These are phyloP conservation scores for Odontocerum albicorne DNA, from an alignment of 2,888 invertebrate species.

Conservation along the genomic window DNA sequence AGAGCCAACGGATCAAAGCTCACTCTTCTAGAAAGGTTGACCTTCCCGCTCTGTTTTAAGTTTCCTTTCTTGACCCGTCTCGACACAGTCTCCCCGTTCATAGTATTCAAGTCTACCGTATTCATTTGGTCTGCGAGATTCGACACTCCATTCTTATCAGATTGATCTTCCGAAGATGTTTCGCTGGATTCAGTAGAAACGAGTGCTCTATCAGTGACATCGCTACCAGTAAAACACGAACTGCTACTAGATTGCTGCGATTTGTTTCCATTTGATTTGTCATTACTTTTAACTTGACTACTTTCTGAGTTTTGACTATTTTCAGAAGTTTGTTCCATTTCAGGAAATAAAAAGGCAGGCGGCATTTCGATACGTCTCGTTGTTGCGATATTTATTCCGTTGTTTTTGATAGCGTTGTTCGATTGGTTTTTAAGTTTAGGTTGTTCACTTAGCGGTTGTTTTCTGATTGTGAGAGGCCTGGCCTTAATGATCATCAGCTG, in stretches of 20 bases:
- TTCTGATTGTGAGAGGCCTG: conserved; percentile 80
- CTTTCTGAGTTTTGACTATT: conserved; percentile 49
- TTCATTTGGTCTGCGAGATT: conserved; percentile 56
- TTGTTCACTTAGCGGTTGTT: conserved; percentile 79
- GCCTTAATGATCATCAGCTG: conserved; percentile 67
- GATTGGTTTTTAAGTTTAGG: conserved; percentile 70
- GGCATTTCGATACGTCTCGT: conserved; percentile 81
- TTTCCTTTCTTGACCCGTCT: conserved; percentile 79
- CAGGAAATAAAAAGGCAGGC: conserved; percentile 78
- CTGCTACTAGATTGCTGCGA: conserved; percentile 30
- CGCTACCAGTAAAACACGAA: conserved; percentile 36
- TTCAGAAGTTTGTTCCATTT: conserved; percentile 66
- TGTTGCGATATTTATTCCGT: conserved; percentile 67
- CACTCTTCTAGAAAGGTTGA: conserved; percentile 78
- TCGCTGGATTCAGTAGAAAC: conserved; percentile 38
- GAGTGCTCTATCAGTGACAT: conserved; percentile 50
- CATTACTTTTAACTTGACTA: conserved; percentile 44
- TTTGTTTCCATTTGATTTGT: conserved; percentile 44
- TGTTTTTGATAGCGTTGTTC: conserved; percentile 56
- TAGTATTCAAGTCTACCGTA: conserved; percentile 56
- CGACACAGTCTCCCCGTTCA: conserved; percentile 45
- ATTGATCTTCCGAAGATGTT: conserved; percentile 49
- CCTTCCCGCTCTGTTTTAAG: conserved; percentile 73
- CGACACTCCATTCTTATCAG: conserved; percentile 48
- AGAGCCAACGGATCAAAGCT: conserved; percentile 97